phyloP scores from a whole-genome alignment of 2,113 vertebrate genomes.

The Phainopepla nitens region DNA sequence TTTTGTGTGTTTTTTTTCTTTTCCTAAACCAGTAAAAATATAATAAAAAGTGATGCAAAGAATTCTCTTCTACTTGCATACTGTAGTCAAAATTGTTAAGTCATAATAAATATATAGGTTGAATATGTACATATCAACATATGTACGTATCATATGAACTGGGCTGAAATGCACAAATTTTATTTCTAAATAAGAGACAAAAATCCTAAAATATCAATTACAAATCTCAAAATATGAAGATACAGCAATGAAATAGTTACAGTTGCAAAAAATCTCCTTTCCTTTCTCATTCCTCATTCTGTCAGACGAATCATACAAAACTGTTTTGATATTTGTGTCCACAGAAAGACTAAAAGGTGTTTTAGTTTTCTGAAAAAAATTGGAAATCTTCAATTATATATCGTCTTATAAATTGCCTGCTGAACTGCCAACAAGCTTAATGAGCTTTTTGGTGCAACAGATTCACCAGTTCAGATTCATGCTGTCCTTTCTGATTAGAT shows the following conservation, averaged over 20 bases:
- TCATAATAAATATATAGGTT: not conserved
- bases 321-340: not conserved
- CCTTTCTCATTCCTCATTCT: accelerated
- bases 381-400: not conserved
- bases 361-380: not conserved
- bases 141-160: too few relatives aligned
- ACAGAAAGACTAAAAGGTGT: not conserved
- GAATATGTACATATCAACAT: not conserved
- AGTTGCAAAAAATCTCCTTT: not conserved
- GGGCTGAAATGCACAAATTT: not conserved
- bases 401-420: not conserved
- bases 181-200: not conserved
- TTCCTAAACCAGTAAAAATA: not conserved
- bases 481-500: accelerated
- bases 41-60: not conserved
- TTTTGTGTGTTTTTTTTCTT: not conserved
- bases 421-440: not conserved
- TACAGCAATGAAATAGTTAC: accelerated
- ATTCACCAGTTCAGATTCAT: not conserved
- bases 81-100: not conserved
- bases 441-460: not conserved
- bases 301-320: not conserved
- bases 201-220: not conserved
- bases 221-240: not conserved
- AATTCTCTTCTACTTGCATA: not conserved